phyloP scores from a whole-genome alignment of 2,888 invertebrate species.

The Syrphus vitripennis region DNA sequence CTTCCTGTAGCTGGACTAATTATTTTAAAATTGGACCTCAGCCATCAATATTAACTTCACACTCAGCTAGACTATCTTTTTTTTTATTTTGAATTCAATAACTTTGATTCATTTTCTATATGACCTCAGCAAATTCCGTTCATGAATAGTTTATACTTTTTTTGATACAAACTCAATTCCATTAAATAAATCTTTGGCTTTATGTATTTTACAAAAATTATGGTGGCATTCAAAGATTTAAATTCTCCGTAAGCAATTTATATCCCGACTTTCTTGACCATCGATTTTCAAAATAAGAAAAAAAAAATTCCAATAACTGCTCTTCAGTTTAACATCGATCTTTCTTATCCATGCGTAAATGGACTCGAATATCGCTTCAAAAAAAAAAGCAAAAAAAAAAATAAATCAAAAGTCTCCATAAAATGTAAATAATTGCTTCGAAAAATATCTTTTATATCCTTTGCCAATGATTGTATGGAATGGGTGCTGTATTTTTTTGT shows the following conservation, averaged over 20 bases:
- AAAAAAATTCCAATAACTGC: conserved; percentile 2
- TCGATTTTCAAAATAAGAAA: background rate
- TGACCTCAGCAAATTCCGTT: background rate
- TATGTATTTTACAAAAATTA: background rate
- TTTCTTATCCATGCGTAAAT: conserved; percentile 49
- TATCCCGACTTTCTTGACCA: conserved; percentile 29
- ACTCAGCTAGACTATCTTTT: too few species aligned
- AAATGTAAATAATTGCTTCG: conserved; percentile 63
- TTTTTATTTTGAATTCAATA: too few species aligned
- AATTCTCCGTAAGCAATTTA: background rate
- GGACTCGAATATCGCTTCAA: background rate
- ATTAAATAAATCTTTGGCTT: background rate
- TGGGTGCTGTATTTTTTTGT: background rate
- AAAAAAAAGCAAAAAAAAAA: background rate
- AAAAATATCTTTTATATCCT: conserved; percentile 50
- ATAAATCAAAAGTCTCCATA: conserved; percentile 61
- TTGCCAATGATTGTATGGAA: conserved; percentile 19
- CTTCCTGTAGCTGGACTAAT: too few species aligned
- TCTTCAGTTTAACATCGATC: conserved; percentile 17
- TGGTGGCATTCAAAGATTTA: background rate
- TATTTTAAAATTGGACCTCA: too few species aligned
- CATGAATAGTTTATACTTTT: too few species aligned
- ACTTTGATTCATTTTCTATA: too few species aligned
- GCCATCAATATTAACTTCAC: too few species aligned
- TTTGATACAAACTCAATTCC: background rate